phyloP scores from a whole-genome alignment of 1,140 invertebrate species.

The Propsilocerus akamusi region DNA sequence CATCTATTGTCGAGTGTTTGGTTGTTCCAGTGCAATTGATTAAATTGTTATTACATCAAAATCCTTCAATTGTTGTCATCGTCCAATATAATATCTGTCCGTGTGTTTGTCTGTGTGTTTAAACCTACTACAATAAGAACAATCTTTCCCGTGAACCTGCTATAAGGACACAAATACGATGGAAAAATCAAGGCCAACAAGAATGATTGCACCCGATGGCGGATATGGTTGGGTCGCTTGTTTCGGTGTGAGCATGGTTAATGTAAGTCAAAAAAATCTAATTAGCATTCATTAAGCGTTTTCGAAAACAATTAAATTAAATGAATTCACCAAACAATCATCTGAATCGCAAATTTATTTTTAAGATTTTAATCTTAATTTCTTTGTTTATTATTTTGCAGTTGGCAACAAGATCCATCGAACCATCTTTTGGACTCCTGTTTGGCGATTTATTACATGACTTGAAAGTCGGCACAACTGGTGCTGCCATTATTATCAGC shows the following conservation, averaged over 20 bases:
- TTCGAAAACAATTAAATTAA: too few relatives aligned
- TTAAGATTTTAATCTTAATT: neutral
- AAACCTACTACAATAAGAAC: too few relatives aligned
- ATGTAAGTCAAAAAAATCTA: constrained; percentile 42
- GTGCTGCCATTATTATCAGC: constrained; percentile 50
- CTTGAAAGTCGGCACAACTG: constrained; percentile 45
- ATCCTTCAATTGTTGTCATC: too few relatives aligned
- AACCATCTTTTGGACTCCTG: constrained; percentile 56
- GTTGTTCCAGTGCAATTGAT: too few relatives aligned
- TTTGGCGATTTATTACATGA: constrained; percentile 48
- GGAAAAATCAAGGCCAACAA: constrained; percentile 15
- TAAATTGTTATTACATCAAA: too few relatives aligned
- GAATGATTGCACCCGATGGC: constrained; percentile 45
- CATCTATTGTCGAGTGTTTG: too few relatives aligned
- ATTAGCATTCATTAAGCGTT: too few relatives aligned
- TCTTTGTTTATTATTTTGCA: constrained; percentile 23
- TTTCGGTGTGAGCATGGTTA: constrained; percentile 55
- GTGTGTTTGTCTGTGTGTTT: too few relatives aligned
- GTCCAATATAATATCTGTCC: too few relatives aligned
- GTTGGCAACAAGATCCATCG: constrained; percentile 53
- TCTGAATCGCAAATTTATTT: neutral
- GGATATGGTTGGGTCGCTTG: constrained; percentile 71
- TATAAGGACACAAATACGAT: neutral
- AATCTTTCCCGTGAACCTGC: too few relatives aligned
- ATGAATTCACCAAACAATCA: neutral